Evolutionary conservation across 2,113 vertebrate genomes (phyloP).

Genomic region (Lepidothrix coronata): DNA sequence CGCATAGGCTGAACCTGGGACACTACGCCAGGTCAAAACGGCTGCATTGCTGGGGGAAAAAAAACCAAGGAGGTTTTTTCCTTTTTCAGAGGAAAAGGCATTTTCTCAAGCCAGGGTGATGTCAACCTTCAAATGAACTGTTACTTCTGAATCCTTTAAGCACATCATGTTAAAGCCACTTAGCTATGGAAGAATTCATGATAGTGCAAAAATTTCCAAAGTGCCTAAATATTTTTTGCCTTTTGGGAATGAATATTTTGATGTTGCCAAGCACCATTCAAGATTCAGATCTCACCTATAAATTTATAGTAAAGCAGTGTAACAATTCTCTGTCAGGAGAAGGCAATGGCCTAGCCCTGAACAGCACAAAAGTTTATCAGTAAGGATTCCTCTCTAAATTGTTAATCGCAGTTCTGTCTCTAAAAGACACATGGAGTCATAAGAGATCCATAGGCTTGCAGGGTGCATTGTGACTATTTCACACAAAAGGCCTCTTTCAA

Average conservation of each 20-base stretch:
- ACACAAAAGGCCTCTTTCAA: not conserved
- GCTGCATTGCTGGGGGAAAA: not conserved
- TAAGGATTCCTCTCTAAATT: not conserved
- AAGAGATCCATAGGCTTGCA: not conserved
- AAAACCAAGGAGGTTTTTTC: not conserved
- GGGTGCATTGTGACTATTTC: not conserved
- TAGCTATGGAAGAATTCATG: not conserved
- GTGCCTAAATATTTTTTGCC: not conserved
- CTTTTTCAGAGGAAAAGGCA: not conserved
- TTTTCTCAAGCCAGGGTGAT: not conserved
- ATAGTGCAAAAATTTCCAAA: not conserved
- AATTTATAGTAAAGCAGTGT: not conserved
- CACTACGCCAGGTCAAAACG: not conserved
- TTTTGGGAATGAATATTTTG: not conserved
- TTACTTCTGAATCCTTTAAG: not conserved
- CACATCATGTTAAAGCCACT: not conserved
- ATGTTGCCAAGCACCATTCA: not conserved
- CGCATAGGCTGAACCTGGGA: not conserved
- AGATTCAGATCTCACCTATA: not conserved
- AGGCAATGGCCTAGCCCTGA: not conserved
- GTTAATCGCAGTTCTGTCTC: not conserved
- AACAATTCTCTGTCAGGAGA: not conserved
- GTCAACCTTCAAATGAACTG: not conserved
- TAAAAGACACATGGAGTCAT: not conserved
- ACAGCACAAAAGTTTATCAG: not conserved